Evolutionary conservation across 2,113 vertebrate genomes (phyloP).

Genomic region (Rhinolophus sinicus): DNA sequence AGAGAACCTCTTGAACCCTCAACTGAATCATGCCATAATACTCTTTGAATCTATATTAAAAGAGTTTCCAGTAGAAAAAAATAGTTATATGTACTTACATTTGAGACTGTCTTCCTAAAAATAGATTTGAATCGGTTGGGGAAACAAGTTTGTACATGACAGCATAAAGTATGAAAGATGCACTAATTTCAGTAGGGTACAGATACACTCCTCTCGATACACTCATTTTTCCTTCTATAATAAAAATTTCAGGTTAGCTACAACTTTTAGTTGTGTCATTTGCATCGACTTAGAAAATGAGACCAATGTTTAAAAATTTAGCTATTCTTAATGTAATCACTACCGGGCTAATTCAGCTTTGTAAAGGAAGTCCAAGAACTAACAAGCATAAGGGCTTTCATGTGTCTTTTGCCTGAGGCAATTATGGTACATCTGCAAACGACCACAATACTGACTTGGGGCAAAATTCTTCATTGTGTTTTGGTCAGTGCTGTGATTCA

Average conservation of each 20-base stretch:
- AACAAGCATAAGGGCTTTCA: not conserved
- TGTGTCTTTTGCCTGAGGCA: not conserved
- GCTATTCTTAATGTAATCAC: not conserved
- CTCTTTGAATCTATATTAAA: slow-evolving; percentile 25
- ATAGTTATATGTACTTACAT: not conserved
- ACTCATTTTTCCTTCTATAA: not conserved
- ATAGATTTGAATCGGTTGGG: slow-evolving; percentile 41
- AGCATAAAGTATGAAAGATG: not conserved
- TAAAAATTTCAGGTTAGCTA: slow-evolving; percentile 26
- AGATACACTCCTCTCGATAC: not conserved
- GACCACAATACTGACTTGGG: not conserved
- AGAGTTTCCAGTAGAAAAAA: not conserved
- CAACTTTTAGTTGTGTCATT: not conserved
- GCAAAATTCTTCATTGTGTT: slow-evolving; percentile 39
- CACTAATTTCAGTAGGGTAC: not conserved
- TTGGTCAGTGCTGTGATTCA: not conserved
- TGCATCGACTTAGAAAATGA: slow-evolving; percentile 24
- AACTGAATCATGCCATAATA: not conserved
- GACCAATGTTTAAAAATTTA: not conserved
- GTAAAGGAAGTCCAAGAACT: not conserved
- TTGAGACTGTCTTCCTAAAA: slow-evolving; percentile 43
- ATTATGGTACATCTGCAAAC: not conserved
- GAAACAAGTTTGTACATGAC: not conserved
- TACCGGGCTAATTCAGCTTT: slow-evolving; percentile 19
- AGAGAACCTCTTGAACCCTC: not conserved